Percentiles rank a stretch among this genome's conserved stretches.
These are phyloP conservation scores for Mormyrops attenuatus DNA, from an alignment of 2,797 vertebrate species.

Conservation along the genomic window DNA sequence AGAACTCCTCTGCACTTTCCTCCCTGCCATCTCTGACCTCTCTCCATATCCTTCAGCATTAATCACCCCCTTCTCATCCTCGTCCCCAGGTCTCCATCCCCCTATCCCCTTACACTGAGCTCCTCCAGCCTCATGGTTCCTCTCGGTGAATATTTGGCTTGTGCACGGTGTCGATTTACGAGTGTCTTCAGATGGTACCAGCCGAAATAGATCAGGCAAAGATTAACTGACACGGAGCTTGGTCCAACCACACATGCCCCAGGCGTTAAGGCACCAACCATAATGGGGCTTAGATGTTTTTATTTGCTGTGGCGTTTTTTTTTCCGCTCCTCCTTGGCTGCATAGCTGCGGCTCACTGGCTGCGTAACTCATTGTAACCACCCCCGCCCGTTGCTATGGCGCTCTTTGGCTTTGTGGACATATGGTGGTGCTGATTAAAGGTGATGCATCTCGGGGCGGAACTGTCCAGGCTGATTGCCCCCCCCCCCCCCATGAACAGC, in stretches of 20 bases:
- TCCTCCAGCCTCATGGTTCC: background rate
- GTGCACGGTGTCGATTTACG: background rate
- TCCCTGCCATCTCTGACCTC: background rate
- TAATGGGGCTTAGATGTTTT: background rate
- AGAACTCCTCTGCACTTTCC: slow-evolving; percentile 15
- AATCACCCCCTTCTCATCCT: background rate
- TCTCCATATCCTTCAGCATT: background rate
- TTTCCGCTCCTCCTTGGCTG: background rate
- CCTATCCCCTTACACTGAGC: background rate
- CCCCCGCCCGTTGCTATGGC: background rate
- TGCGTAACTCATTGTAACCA: background rate
- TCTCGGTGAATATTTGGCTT: background rate
- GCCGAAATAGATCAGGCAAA: background rate
- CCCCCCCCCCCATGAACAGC: no score
- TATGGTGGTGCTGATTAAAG: background rate
- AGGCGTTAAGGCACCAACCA: background rate
- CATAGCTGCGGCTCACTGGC: background rate
- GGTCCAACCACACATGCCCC: background rate
- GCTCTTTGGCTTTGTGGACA: background rate
- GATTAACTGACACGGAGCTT: background rate
- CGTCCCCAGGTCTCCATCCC: background rate
- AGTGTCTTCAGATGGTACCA: background rate
- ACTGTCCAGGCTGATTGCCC: background rate
- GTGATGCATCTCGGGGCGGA: background rate
- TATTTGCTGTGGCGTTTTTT: background rate